Base-by-base conservation (phyloP, 2,113 vertebrate genomes). In the Dolichallabes microphthalmus region DNA sequence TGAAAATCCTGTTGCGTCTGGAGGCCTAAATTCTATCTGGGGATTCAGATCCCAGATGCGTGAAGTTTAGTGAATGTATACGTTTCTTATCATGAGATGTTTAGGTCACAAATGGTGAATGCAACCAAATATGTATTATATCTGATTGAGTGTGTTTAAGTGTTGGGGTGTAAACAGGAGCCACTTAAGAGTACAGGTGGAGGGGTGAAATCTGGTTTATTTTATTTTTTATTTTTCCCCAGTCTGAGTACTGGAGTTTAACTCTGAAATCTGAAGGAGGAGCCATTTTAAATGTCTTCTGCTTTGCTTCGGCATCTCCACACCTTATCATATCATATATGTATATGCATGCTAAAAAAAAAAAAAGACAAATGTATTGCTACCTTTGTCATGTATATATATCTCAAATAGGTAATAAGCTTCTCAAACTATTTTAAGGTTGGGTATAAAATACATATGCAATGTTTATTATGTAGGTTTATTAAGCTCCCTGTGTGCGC, bases 101-200 rank as follows among this genome's bases (percentile, higher is more conserved):
- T 19, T 58, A 83, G 76, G 76, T 86, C 45, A 39, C 27, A 7
- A 60, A 74, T 45, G 27, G 60, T 53, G 58, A 75, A 52, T 63
- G 27, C 73, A 86, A 86, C 76, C 84, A 86, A 88, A 88, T 68
- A 58, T 53, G 63, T 55, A 1, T 76, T 53, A 15, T 53, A 35
- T 85, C 45, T 63, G 39, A 80, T 45, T 66, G 57, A 55, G 12
- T 17, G 15, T 69, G 15, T 69, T 30, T n/a, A 10, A 25, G 35
- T 10, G 20, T 50, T 45, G 39, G 19, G 35, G 19, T 25, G 20
- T 20, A 73, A 45, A 45, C 32, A 13, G 10, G 50, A 27, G 50
- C 50, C 25, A 1, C 22, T n/a, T 53, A 53, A 35, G 66, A 8
- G 30, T 17, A 14, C 5, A 14, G 4, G 60, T 61, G 7, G 7